Evolutionary conservation across 2,888 invertebrate genomes (phyloP), one percentile per base, ranked within the genome.

Genomic region (Eupelmus urozonus): DNA sequence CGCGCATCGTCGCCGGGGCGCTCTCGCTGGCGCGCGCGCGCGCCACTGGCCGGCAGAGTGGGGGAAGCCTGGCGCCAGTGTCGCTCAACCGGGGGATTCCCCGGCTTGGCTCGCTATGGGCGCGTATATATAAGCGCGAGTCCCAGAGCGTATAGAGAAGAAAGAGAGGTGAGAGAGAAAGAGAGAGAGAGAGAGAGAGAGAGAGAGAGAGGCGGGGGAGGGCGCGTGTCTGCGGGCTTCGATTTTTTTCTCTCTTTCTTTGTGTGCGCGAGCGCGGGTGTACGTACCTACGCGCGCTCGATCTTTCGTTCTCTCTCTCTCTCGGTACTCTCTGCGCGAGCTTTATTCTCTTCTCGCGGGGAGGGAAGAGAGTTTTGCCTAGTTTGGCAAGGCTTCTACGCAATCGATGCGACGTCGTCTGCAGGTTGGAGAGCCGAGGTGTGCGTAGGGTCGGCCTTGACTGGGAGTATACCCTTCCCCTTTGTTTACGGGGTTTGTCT

Each of bases 141-240:
- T 2, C 16, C 29, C 2, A 27, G 57, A 16, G 27, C 13, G 4
- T 3, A 13, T 4, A 45, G 62, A 40, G 42, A 29, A 11, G 34
- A 29, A 60, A 34, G 18, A 18, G 34, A n/a, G 45, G 11, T 9
- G 45, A 7, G 45, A 4, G 16, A 51, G 51, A 20, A 16, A 20
- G 51, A n/a, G 2, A 9, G 9, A 20, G 34, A 40, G 23, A 63
- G 59, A 55, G 55, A 29, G 51, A 20, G 18, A 27, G 34, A 4
- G 18, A 34, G 16, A 29, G 2, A 45, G 40, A 16, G 71, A 57
- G 76, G 25, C 53, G 40, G 18, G 34, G 72, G 53, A 27, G 34
- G 72, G 53, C 70, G 72, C 63, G 69, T 63, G 79, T 79, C 79
- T 79, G 63, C 63, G 63, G 40, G 53, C 76, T 79, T 79, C 79